Conservation (phyloP, 2,888 invertebrate genomes). For the Andrena fulva region DNA sequence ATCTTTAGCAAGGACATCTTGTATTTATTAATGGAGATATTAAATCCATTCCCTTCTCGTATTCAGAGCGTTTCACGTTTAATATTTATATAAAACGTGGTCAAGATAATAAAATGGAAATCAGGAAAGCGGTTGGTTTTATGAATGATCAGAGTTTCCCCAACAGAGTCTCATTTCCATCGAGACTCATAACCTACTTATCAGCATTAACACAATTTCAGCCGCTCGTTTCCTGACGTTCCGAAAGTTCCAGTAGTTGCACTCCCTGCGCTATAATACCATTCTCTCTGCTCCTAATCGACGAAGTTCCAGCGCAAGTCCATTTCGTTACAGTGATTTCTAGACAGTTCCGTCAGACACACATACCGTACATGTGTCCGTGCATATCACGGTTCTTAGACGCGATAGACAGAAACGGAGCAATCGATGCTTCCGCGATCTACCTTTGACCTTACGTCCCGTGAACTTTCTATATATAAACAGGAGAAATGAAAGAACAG, state of each 20-base stretch:
- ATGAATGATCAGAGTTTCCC: neutral
- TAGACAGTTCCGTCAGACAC: constrained; percentile 2
- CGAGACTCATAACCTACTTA: constrained; percentile 7
- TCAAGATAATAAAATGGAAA: neutral
- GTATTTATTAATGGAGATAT: no score
- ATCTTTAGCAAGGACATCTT: no score
- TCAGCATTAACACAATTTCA: neutral
- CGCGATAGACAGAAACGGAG: constrained; percentile 22
- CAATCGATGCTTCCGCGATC: constrained; percentile 34
- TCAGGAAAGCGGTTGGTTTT: neutral
- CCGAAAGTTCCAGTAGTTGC: neutral
- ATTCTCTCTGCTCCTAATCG: neutral
- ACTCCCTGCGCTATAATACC: neutral
- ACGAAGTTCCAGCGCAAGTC: neutral
- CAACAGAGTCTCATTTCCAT: neutral
- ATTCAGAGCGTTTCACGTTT: no score
- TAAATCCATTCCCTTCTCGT: no score
- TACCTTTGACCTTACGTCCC: constrained; percentile 40
- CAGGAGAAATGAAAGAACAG: constrained; percentile 14
- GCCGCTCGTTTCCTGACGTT: neutral
- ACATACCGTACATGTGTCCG: neutral
- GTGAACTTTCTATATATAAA: constrained; percentile 14
- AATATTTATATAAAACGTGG: neutral
- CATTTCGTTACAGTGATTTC: neutral
- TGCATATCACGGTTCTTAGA: constrained; percentile 13